These are phyloP conservation scores for Nematostella vectensis DNA, from an alignment of 92 coral and sea anemone genomes.

Conservation along the genomic window DNA sequence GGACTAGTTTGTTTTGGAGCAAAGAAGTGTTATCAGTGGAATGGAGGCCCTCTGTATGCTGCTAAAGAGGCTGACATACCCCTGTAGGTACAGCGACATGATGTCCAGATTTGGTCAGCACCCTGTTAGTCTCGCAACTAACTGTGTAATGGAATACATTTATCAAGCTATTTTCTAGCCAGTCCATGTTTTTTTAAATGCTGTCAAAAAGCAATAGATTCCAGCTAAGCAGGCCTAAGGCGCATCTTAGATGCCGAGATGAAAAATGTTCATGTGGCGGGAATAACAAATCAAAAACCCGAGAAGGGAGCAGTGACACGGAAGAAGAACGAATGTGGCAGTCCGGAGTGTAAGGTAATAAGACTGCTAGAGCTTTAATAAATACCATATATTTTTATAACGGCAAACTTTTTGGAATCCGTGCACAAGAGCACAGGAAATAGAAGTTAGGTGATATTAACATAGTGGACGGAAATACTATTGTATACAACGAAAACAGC, in stretches of 20 bases:
- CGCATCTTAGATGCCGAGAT: conserved; percentile 24
- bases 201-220: too few species aligned
- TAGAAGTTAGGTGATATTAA: conserved; percentile 12
- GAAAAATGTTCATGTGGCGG: conserved; percentile 27
- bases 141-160: too few species aligned
- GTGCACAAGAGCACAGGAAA: conserved; percentile 27
- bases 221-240: conserved; percentile 23
- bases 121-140: too few species aligned
- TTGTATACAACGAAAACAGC: conserved; percentile 15
- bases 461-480: conserved; percentile 14
- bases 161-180: too few species aligned
- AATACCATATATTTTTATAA: conserved; percentile 19
- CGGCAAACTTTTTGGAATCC: conserved; percentile 31
- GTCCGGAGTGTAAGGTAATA: conserved; percentile 6
- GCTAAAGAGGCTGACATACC: too few species aligned
- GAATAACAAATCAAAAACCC: conserved; percentile 12
- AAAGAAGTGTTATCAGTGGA: too few species aligned
- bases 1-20: too few species aligned
- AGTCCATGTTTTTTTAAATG: too few species aligned
- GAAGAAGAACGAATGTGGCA: conserved; percentile 22
- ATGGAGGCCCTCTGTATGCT: too few species aligned
- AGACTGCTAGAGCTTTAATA: conserved; percentile 9
- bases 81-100: too few species aligned
- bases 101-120: too few species aligned
- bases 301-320: conserved; percentile 16